phyloP scores from a whole-genome alignment of 35 echinoderm and acorn worm species.

The Heliocidaris erythrogramma region DNA sequence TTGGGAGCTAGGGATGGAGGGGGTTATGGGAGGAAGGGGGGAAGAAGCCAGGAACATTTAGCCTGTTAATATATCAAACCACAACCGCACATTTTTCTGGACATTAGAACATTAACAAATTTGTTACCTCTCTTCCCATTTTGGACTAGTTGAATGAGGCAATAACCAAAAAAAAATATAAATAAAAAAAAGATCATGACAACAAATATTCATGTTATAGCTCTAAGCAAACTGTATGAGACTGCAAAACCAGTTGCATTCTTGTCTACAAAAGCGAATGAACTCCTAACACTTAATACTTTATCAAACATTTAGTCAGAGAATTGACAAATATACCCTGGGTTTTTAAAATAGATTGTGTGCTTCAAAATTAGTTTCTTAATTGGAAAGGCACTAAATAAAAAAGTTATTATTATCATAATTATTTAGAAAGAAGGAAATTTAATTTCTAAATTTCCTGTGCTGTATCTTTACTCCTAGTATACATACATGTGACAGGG shows the following conservation, averaged over 20 bases:
- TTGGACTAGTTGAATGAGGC: conserved; percentile 13
- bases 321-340: no score
- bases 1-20: not conserved
- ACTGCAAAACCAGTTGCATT: no score
- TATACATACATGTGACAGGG: not conserved
- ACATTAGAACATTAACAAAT: not conserved
- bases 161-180: not conserved
- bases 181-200: not conserved
- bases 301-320: no score
- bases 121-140: conserved; percentile 38
- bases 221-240: not conserved
- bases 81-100: not conserved
- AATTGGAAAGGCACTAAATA: no score
- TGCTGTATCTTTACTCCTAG: not conserved
- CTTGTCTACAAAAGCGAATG: no score
- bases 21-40: not conserved
- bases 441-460: not conserved
- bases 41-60: not conserved
- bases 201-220: not conserved
- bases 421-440: not conserved
- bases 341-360: no score
- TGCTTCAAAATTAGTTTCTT: no score
- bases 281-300: no score
- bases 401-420: no score
- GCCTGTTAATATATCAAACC: not conserved